These are phyloP conservation scores for Pseudochirops corinnae DNA, from an alignment of 2,797 vertebrate genomes.

Conservation along the genomic window DNA sequence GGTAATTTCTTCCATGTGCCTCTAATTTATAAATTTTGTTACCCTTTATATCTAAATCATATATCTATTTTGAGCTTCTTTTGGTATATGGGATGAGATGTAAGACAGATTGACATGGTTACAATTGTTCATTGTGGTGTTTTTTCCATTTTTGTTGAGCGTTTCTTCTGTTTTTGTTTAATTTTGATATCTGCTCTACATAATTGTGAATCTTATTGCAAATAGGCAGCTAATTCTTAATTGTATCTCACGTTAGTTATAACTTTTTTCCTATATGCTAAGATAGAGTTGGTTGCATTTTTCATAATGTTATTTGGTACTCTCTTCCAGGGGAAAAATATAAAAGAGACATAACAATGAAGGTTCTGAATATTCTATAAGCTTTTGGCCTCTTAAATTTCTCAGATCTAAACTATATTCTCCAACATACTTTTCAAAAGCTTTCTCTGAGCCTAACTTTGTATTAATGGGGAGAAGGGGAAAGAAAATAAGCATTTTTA, in stretches of 20 bases:
- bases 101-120: neutral
- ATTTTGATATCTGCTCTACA: neutral
- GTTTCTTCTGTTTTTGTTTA: neutral
- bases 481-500: neutral
- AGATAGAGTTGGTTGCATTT: neutral
- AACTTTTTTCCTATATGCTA: neutral
- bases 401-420: neutral
- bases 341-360: neutral
- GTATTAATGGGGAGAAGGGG: neutral
- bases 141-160: neutral
- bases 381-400: neutral
- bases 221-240: neutral
- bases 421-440: neutral
- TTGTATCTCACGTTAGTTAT: neutral
- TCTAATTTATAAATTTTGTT: neutral
- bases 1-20: neutral
- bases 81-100: neutral
- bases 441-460: neutral
- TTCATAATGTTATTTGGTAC: neutral
- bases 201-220: neutral
- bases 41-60: neutral
- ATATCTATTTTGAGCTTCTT: neutral
- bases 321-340: neutral
- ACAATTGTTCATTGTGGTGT: neutral
- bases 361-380: neutral